phyloP scores from a whole-genome alignment of 2,888 invertebrate genomes.

The Calliphora vomitoria region DNA sequence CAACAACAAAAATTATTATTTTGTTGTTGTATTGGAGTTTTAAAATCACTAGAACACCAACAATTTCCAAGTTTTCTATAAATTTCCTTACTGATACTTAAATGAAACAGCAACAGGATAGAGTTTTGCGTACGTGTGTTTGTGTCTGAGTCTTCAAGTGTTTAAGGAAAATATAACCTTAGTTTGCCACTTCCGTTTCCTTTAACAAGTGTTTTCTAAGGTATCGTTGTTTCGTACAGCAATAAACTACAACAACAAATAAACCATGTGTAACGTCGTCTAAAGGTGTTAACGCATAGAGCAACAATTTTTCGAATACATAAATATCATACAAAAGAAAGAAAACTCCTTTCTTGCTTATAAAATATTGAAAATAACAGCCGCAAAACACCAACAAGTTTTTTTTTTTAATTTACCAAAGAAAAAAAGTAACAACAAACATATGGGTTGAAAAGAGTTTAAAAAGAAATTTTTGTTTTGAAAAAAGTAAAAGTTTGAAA shows the following conservation, averaged over 20 bases:
- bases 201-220: conserved; percentile 71
- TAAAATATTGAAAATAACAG: conserved; percentile 83
- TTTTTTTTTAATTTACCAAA: neutral
- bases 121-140: conserved; percentile 36
- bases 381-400: conserved; percentile 78
- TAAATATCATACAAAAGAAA: conserved; percentile 21
- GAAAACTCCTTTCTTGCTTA: conserved; percentile 77
- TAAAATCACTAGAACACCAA: conserved; percentile 57
- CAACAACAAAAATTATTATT: conserved; percentile 65
- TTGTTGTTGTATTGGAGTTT: conserved; percentile 51
- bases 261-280: conserved; percentile 59
- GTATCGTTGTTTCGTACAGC: conserved; percentile 43
- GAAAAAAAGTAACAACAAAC: conserved; percentile 40
- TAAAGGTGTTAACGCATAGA: conserved; percentile 71
- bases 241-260: conserved; percentile 50
- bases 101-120: conserved; percentile 70
- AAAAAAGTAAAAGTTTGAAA: conserved; percentile 17
- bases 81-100: neutral
- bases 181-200: conserved; percentile 74
- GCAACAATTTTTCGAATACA: conserved; percentile 65
- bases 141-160: conserved; percentile 58
- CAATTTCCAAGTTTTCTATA: conserved; percentile 43
- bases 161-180: conserved; percentile 73
- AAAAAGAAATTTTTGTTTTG: conserved; percentile 4
- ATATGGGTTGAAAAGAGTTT: conserved; percentile 51